phyloP scores from a whole-genome alignment of 2,797 vertebrate species.

The Crax fasciolata region DNA sequence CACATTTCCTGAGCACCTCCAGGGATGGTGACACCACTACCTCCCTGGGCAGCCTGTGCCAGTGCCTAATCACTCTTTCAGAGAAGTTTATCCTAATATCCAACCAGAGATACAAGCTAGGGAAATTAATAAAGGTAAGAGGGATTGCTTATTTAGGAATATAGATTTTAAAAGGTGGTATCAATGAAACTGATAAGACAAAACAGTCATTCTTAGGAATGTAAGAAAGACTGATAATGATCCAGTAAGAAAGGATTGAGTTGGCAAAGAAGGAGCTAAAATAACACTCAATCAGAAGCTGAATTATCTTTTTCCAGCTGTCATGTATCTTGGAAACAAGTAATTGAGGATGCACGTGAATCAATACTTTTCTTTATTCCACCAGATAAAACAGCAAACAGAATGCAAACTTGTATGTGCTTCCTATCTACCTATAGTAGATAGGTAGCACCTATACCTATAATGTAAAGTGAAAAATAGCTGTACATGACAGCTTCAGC shows the following conservation, averaged over 20 bases:
- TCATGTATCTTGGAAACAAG: background rate
- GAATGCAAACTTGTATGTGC: background rate
- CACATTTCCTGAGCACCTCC: too few species aligned
- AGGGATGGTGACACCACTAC: too few species aligned
- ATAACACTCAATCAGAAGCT: background rate
- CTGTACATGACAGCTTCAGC: background rate
- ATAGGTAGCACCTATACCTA: background rate
- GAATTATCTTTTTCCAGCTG: background rate
- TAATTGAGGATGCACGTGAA: background rate
- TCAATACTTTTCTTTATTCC: slow-evolving; percentile 26
- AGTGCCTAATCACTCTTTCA: too few species aligned
- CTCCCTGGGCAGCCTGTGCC: too few species aligned
- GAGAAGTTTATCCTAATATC: too few species aligned
- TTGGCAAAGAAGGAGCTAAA: background rate
- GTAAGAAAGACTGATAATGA: background rate
- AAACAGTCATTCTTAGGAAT: background rate
- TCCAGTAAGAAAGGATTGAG: background rate
- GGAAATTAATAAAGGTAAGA: background rate
- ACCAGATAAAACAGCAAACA: background rate
- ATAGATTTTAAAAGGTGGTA: background rate
- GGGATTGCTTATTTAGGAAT: background rate
- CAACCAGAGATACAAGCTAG: background rate
- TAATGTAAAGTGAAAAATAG: background rate
- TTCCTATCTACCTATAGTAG: background rate
- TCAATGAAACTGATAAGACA: background rate